Base-by-base conservation (phyloP, 2,797 vertebrate genomes). In the Bryconaethiops microstoma region DNA sequence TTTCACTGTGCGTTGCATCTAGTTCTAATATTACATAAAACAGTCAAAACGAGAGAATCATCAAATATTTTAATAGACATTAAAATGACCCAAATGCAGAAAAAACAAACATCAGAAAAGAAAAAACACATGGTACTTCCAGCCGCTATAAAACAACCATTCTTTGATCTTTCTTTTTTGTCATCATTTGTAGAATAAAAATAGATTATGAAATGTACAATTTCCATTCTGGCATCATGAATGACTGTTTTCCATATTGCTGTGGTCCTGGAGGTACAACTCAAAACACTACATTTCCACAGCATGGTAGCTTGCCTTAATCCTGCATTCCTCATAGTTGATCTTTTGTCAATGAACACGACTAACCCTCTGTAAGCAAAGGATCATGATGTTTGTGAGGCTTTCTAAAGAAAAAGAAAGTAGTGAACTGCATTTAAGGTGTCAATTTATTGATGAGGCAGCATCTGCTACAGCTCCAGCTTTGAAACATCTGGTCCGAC, bases 11-110 rank as follows among this genome's bases (percentile, higher is more conserved):
- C 14, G 60, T 14, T 1, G 1, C 42, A 9, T 72, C 4, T 35
- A 7, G 55, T 39, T 55, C n/a, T 19, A 39, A 70, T 7, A 55
- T 45, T 7, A 13, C 5, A 35, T 17, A 70, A 78, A 79, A 48
- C 48, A 74, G 0, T 17, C 42, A 71, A 8, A 19, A 17, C 1
- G 14, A 17, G 1, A 35, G 75, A 76, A 68, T 87, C 77, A 71
- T 90, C 85, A 88, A 88, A 91, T 89, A 89, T 93, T 94, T 94
- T 95, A 93, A 92, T 94, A 91, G 90, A 92, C 93, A 94, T 94
- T 90, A 93, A 93, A 92, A 92, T 82, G 85, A 90, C 83, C 78
- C 74, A 74, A 86, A 86, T 91, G 91, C 90, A 87, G 87, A 87
- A 92, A 78, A 83, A 90, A 81, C 73, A 83, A 77, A 92, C 89